These are phyloP conservation scores for Myiothlypis coronata DNA, from an alignment of 2,797 vertebrate species.

Conservation along the genomic window DNA sequence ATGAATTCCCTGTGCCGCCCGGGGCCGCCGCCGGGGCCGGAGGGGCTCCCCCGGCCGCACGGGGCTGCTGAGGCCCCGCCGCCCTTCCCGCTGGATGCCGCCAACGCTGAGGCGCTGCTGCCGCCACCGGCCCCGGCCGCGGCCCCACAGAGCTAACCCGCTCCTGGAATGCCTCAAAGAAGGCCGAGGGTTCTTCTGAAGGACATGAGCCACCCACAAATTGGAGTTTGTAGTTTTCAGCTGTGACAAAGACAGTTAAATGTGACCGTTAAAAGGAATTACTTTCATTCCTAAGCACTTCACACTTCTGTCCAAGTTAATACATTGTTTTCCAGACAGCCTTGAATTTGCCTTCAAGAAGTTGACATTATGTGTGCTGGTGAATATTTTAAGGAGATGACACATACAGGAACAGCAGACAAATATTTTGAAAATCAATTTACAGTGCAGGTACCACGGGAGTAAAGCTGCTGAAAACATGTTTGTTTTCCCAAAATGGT, in stretches of 20 bases:
- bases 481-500: background rate
- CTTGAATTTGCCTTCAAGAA: background rate
- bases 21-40: too few species aligned
- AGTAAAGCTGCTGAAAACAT: background rate
- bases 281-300: background rate
- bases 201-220: background rate
- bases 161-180: accelerated
- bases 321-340: background rate
- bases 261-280: background rate
- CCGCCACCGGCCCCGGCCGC: accelerated
- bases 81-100: too few species aligned
- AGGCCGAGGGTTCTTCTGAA: background rate
- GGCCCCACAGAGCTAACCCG: accelerated
- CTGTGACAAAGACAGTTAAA: background rate
- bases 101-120: accelerated
- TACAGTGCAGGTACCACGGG: background rate
- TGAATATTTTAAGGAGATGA: background rate
- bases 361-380: background rate
- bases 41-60: background rate
- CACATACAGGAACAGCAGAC: background rate
- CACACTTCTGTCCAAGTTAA: background rate
- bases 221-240: background rate
- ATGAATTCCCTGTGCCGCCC: accelerated
- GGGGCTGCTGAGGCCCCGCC: background rate
- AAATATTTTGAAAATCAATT: background rate